Percentiles rank a stretch among this genome's conserved stretches.
Evolutionary conservation across 2,888 invertebrate genomes (phyloP).

Genomic region (Leucoma salicis): DNA sequence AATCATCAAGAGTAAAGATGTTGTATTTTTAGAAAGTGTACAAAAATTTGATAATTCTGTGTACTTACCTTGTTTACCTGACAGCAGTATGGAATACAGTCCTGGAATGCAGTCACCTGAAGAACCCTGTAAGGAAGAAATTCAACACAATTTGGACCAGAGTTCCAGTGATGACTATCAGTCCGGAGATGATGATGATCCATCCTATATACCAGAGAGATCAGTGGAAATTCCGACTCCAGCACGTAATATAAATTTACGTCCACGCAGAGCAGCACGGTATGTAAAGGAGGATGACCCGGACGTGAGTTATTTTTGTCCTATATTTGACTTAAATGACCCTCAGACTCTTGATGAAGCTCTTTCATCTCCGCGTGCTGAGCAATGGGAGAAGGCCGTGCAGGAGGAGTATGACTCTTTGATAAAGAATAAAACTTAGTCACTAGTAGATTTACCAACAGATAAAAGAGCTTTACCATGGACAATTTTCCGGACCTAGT

Average conservation of each 20-base stretch:
- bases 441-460: constrained; percentile 6
- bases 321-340: constrained; percentile 12
- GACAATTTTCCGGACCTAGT: too few relatives aligned
- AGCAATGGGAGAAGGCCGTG: constrained; percentile 15
- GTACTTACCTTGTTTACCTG: constrained; percentile 1
- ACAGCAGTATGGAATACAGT: too few relatives aligned
- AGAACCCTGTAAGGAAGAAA: not conserved
- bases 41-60: not conserved
- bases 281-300: not conserved
- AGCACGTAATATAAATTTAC: constrained; percentile 18
- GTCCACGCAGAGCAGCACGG: constrained; percentile 7
- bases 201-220: constrained; percentile 13
- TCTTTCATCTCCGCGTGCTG: constrained; percentile 5
- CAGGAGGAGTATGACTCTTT: constrained; percentile 18
- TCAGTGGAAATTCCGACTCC: constrained; percentile 3
- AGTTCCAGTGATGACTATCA: not conserved
- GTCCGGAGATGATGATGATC: constrained; percentile 10
- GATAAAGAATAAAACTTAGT: constrained; percentile 11
- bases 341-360: constrained; percentile 17
- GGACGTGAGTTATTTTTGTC: constrained; percentile 14
- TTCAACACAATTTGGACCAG: not conserved
- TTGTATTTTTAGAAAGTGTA: not conserved
- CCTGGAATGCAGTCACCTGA: not conserved
- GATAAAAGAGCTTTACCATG: constrained; percentile 9
- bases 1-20: too few relatives aligned